A percentile compares a stretch with the other conserved stretches of the same genome.
Evolutionary conservation across 1,140 invertebrate species (phyloP).

Genomic region (Camponotus pennsylvanicus): DNA sequence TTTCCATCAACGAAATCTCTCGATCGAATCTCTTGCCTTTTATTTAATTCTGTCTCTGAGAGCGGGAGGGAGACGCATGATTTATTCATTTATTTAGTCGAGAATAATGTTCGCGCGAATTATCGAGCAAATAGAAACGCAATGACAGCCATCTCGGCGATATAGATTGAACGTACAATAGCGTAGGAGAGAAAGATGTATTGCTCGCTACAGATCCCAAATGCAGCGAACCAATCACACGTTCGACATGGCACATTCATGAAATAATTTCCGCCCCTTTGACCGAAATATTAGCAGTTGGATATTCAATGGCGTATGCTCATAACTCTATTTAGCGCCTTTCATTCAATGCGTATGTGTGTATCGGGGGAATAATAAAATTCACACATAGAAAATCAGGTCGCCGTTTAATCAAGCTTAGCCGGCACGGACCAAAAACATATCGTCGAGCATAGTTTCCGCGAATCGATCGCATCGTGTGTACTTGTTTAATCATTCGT

Average conservation of each 20-base stretch:
- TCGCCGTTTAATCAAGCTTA: not conserved
- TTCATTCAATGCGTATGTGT: conserved; percentile 46
- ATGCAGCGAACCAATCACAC: conserved; percentile 60
- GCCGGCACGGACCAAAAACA: not conserved
- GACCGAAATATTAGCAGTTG: conserved; percentile 56
- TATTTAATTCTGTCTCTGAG: conserved; percentile 4
- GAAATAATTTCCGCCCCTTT: conserved; percentile 66
- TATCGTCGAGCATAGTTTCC: conserved; percentile 15
- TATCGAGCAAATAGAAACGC: conserved; percentile 51
- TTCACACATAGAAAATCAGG: conserved; percentile 1
- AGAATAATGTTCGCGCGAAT: conserved; percentile 5
- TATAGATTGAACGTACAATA: conserved; percentile 43
- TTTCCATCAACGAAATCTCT: not conserved
- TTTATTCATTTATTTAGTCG: conserved; percentile 10
- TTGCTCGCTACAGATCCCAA: conserved; percentile 43
- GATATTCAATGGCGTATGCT: conserved; percentile 58
- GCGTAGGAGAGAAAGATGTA: conserved; percentile 52
- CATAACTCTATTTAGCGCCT: conserved; percentile 34
- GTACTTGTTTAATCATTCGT: conserved; percentile 16
- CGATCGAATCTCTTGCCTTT: not conserved
- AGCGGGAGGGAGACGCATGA: too few relatives aligned
- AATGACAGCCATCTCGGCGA: conserved; percentile 45
- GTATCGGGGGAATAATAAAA: conserved; percentile 52
- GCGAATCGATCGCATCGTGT: conserved; percentile 7
- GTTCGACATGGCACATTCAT: conserved; percentile 55